These are phyloP conservation scores for Corvus hawaiiensis DNA, from an alignment of 2,113 vertebrate species.

Conservation along the genomic window DNA sequence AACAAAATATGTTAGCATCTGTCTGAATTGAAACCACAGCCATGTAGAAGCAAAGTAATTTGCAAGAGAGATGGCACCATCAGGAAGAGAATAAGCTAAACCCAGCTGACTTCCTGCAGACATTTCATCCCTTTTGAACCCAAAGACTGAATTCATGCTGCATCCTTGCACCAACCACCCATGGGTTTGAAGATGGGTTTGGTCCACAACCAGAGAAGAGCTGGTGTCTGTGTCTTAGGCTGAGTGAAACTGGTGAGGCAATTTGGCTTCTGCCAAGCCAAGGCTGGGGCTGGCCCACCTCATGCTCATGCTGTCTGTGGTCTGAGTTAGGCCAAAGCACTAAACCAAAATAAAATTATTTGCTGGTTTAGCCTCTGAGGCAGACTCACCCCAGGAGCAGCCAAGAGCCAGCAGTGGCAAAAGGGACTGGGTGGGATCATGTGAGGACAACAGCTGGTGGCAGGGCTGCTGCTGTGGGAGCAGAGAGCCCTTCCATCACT, in stretches of 20 bases:
- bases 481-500: background rate
- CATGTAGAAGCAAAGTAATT: background rate
- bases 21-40: background rate
- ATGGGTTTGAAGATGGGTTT: background rate
- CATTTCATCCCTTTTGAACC: background rate
- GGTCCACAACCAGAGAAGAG: background rate
- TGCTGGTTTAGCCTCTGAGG: background rate
- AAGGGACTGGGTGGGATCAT: background rate
- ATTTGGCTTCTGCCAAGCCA: background rate
- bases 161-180: background rate
- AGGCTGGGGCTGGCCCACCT: background rate
- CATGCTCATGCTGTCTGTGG: background rate
- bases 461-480: background rate
- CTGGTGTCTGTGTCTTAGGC: background rate
- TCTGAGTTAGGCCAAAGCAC: background rate
- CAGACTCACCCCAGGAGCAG: background rate
- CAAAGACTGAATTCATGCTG: accelerated
- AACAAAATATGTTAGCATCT: background rate
- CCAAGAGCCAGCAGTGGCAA: background rate
- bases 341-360: background rate
- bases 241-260: background rate
- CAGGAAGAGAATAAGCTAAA: background rate
- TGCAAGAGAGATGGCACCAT: background rate
- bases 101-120: background rate
- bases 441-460: background rate